These are phyloP conservation scores for Theocolax elegans DNA, from an alignment of 1,140 invertebrate genomes.

Conservation along the genomic window DNA sequence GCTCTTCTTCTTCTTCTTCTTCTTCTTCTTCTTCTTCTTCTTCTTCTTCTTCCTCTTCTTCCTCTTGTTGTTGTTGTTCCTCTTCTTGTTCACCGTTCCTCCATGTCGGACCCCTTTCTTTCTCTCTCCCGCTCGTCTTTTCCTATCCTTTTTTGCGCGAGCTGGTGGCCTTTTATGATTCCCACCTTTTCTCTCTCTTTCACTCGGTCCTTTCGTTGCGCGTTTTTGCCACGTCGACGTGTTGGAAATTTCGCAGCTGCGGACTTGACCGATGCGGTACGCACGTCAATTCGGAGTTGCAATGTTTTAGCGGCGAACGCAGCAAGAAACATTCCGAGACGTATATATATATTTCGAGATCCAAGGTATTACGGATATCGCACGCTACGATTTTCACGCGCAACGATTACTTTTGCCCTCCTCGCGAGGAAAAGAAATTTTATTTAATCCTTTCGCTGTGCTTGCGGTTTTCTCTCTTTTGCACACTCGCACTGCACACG, in stretches of 20 bases:
- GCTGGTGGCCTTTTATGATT: not conserved
- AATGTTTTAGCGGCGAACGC: not conserved
- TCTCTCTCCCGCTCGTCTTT: too few relatives aligned
- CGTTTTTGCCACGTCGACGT: constrained; percentile 7
- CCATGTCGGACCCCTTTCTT: not conserved
- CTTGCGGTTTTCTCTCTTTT: too few relatives aligned
- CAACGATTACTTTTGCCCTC: not conserved
- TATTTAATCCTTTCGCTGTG: not conserved
- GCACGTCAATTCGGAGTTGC: constrained; percentile 14
- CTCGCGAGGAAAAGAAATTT: not conserved
- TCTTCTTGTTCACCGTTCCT: not conserved
- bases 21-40: not conserved
- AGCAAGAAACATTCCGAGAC: too few relatives aligned
- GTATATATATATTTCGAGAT: too few relatives aligned
- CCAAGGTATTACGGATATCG: not conserved
- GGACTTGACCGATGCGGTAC: not conserved
- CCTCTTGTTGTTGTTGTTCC: not conserved
- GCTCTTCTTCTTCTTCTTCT: constrained; percentile 46
- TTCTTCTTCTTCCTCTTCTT: not conserved
- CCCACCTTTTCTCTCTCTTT: not conserved
- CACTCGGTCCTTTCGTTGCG: not conserved
- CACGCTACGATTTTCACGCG: not conserved
- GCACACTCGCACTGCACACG: too few relatives aligned
- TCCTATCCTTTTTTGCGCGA: not conserved
- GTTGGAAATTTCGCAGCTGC: not conserved